phyloP scores from a whole-genome alignment of 1,140 invertebrate species.

The Zaprionus nigranus region DNA sequence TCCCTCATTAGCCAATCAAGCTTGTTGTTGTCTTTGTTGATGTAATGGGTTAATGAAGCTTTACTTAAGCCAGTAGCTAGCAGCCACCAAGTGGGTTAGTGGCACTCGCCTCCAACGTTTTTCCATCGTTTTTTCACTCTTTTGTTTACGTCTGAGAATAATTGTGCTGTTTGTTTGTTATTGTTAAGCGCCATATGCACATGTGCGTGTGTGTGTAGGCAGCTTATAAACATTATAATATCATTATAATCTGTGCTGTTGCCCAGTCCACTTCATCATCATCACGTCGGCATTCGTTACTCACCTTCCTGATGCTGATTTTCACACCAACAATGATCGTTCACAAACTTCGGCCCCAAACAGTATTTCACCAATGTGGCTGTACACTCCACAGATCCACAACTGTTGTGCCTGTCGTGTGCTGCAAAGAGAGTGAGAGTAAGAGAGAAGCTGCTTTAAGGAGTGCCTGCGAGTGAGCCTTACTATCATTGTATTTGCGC shows the following conservation, averaged over 20 bases:
- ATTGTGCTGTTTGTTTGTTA: conserved; percentile 45
- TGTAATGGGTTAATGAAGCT: conserved; percentile 62
- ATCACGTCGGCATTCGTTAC: conserved; percentile 17
- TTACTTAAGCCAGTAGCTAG: conserved; percentile 35
- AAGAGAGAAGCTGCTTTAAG: neutral
- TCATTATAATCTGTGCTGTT: neutral
- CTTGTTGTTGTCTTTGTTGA: conserved; percentile 7
- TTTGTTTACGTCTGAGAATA: conserved; percentile 55
- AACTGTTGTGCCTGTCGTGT: conserved; percentile 48
- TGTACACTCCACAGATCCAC: conserved; percentile 84
- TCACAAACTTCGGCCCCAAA: conserved; percentile 85
- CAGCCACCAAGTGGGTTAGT: conserved; percentile 69
- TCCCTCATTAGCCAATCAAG: conserved; percentile 57
- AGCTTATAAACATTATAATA: conserved; percentile 61
- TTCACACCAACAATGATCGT: conserved; percentile 89
- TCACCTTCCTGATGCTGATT: conserved; percentile 83
- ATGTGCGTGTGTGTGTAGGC: conserved; percentile 47
- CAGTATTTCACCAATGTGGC: conserved; percentile 87
- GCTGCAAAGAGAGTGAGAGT: conserved; percentile 27
- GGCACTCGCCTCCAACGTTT: conserved; percentile 52
- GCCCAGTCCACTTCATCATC: neutral
- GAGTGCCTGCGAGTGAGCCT: conserved; percentile 19
- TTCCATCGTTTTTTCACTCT: conserved; percentile 43
- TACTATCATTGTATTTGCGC: conserved; percentile 68
- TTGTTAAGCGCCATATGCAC: conserved; percentile 33